Percentiles rank a stretch among this genome's conserved stretches.
phyloP scores from a whole-genome alignment of 2,797 vertebrate genomes.

The Chaetophractus vellerosus region DNA sequence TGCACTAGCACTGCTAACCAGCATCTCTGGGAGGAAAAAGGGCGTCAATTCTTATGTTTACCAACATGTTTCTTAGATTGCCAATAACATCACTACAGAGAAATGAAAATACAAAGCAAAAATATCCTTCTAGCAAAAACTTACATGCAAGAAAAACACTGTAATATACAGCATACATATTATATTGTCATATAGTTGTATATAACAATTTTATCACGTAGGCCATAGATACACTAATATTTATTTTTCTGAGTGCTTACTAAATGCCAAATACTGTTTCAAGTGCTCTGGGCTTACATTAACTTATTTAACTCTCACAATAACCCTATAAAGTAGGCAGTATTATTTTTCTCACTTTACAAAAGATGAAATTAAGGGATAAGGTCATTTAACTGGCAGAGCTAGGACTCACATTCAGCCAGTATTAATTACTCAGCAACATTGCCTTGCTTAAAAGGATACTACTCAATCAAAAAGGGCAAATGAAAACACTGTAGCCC shows the following conservation, averaged over 20 bases:
- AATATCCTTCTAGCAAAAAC: constrained; percentile 50
- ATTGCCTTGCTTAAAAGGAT: neutral
- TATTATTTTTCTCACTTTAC: constrained; percentile 1
- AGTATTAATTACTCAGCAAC: neutral
- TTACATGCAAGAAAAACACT: constrained; percentile 58
- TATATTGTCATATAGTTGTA: neutral
- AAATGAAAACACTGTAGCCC: neutral
- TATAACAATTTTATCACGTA: neutral
- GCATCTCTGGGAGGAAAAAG: constrained; percentile 93
- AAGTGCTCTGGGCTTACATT: constrained; percentile 25
- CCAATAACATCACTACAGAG: constrained; percentile 67
- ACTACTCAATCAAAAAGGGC: neutral
- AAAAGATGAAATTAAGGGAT: neutral
- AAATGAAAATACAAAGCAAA: constrained; percentile 79
- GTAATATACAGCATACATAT: neutral
- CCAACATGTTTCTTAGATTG: constrained; percentile 68
- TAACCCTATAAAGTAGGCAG: neutral
- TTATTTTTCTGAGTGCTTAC: constrained; percentile 23
- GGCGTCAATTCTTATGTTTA: constrained; percentile 82
- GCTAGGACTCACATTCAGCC: neutral
- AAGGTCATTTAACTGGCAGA: neutral
- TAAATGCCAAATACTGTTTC: constrained; percentile 15
- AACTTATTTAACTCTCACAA: neutral
- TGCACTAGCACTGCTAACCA: constrained; percentile 98
- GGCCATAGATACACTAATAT: constrained; percentile 27